These are phyloP conservation scores for Megalonaias nervosa DNA, from an alignment of 1,140 invertebrate genomes.

Conservation along the genomic window DNA sequence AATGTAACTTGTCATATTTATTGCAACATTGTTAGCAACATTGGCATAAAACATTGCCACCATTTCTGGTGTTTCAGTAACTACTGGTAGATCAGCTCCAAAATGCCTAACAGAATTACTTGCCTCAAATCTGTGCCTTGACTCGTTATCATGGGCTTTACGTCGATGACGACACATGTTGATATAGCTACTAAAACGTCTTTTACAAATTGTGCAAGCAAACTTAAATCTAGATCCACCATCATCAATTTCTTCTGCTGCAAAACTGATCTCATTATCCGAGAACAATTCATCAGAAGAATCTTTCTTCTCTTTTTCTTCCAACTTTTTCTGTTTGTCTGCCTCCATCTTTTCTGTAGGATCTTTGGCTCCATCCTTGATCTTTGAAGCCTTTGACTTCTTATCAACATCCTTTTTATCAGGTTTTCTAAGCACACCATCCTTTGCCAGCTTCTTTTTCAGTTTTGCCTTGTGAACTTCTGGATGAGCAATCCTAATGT, in stretches of 20 bases:
- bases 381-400: constrained; percentile 8
- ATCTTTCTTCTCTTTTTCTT: neutral
- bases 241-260: constrained; percentile 36
- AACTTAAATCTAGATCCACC: constrained; percentile 33
- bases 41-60: constrained; percentile 34
- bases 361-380: neutral
- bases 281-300: constrained; percentile 1
- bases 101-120: constrained; percentile 8
- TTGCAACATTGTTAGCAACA: constrained; percentile 33
- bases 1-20: constrained; percentile 32
- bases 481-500: constrained; percentile 24
- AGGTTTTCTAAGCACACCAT: constrained; percentile 19
- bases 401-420: constrained; percentile 32
- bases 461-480: constrained; percentile 23
- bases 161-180: constrained; percentile 36
- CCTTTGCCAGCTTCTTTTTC: constrained; percentile 8
- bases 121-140: constrained; percentile 7
- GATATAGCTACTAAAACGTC: constrained; percentile 34
- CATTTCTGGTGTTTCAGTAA: constrained; percentile 26
- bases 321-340: neutral
- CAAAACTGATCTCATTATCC: constrained; percentile 27
- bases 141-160: constrained; percentile 24
- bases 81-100: constrained; percentile 2
- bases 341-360: neutral
- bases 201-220: constrained; percentile 34